Evolutionary conservation across 2,113 vertebrate genomes (phyloP).

Genomic region (Dicerorhinus sumatrensis): DNA sequence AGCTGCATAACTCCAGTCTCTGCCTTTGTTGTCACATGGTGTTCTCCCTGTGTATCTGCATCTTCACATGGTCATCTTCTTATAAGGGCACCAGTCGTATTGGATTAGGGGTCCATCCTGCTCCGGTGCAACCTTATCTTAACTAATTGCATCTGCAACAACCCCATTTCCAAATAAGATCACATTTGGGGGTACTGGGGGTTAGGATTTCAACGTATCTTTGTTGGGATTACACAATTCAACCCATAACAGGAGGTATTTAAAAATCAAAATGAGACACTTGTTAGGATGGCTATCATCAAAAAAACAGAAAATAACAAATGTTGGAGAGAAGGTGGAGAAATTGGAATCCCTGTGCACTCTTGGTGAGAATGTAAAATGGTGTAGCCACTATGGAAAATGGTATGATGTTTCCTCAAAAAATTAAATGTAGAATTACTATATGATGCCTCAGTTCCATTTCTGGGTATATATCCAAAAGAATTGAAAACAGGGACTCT

Average conservation of each 20-base stretch:
- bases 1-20: not conserved
- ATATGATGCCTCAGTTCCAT: not conserved
- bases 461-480: not conserved
- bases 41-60: not conserved
- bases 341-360: not conserved
- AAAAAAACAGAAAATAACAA: not conserved
- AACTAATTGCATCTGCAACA: not conserved
- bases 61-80: not conserved
- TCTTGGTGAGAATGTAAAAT: not conserved
- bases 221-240: not conserved
- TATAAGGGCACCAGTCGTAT: not conserved
- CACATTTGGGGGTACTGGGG: not conserved
- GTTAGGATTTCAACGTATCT: not conserved
- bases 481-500: not conserved
- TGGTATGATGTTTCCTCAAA: not conserved
- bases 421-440: not conserved
- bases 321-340: not conserved
- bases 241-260: not conserved
- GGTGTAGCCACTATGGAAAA: not conserved
- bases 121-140: not conserved
- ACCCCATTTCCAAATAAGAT: not conserved
- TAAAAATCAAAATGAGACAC: not conserved
- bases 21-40: accelerated
- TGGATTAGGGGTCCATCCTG: not conserved
- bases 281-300: not conserved